Conservation (phyloP, 2,113 vertebrate species). For the Alaudala cheleensis region DNA sequence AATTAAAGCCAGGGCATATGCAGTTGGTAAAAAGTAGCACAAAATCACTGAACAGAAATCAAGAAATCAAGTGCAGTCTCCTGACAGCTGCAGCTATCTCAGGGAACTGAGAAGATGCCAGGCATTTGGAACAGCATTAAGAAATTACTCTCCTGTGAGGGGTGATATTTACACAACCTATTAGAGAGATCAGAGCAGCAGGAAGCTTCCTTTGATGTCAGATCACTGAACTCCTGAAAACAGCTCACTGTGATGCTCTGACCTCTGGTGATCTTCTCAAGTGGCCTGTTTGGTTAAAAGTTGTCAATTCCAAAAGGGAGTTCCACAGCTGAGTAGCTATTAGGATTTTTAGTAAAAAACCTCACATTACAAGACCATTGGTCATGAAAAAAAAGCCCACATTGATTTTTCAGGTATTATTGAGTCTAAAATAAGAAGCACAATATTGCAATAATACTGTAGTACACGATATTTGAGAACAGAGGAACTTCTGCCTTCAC, state of each 20-base stretch:
- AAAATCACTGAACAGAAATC: neutral
- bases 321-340: neutral
- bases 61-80: neutral
- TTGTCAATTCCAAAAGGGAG: neutral
- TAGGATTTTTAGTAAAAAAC: neutral
- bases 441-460: neutral
- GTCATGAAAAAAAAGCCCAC: neutral
- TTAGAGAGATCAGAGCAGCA: neutral
- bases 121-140: neutral
- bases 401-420: neutral
- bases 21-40: neutral
- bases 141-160: neutral
- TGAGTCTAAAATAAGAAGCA: neutral
- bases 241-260: neutral
- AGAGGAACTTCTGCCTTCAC: neutral
- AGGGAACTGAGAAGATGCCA: neutral
- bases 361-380: neutral
- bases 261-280: neutral
- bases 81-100: neutral
- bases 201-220: constrained; percentile 15
- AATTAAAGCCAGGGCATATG: neutral
- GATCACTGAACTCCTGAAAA: neutral
- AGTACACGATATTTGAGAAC: neutral
- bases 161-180: neutral
- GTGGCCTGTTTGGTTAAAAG: neutral